These are phyloP conservation scores for Gallinago paraguaiae DNA, from an alignment of 2,113 vertebrate species.

Conservation along the genomic window DNA sequence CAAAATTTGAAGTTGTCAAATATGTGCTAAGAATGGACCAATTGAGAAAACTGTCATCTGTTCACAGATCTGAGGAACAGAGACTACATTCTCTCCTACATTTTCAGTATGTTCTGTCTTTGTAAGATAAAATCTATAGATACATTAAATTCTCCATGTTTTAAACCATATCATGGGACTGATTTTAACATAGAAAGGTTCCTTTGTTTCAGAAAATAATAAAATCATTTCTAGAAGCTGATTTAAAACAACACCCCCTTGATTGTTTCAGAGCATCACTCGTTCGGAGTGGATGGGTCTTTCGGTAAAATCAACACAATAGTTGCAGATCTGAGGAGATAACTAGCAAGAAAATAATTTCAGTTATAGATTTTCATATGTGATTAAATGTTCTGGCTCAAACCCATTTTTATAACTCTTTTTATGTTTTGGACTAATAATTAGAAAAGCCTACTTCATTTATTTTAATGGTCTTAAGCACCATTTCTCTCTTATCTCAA, in stretches of 20 bases:
- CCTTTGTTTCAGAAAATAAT: constrained; percentile 4
- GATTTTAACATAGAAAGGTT: background rate
- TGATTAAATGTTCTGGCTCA: background rate
- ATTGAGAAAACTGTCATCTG: constrained; percentile 55
- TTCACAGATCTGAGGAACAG: constrained; percentile 11
- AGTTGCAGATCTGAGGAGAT: background rate
- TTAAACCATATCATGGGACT: background rate
- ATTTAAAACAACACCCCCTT: background rate
- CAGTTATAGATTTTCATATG: background rate
- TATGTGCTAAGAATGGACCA: constrained; percentile 56
- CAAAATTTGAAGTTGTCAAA: constrained; percentile 46
- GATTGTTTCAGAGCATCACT: background rate
- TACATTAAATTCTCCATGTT: background rate
- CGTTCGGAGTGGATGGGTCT: background rate
- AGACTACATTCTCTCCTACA: background rate
- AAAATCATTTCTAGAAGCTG: background rate
- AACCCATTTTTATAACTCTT: background rate
- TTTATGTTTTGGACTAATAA: background rate
- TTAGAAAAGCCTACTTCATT: background rate
- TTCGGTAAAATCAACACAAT: background rate
- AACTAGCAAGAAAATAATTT: background rate
- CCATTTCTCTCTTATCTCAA: background rate
- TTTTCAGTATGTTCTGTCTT: constrained; percentile 34
- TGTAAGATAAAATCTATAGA: constrained; percentile 32
- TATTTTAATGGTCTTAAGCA: background rate